These are phyloP conservation scores for Fopius arisanus DNA, from an alignment of 1,140 invertebrate species.

Conservation along the genomic window DNA sequence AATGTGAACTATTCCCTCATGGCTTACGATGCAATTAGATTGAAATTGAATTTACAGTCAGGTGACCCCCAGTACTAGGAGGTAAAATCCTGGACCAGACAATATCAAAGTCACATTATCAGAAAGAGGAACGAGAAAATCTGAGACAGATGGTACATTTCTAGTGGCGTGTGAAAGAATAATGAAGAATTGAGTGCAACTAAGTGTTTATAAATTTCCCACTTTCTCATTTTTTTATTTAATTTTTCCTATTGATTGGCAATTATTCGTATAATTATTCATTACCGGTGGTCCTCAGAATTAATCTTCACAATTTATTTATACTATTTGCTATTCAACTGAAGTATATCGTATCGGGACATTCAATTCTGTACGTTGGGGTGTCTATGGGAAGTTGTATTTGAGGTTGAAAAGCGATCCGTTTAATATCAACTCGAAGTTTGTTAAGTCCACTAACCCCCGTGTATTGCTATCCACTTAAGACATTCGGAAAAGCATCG, in stretches of 20 bases:
- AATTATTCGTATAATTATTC: no score
- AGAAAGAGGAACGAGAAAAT: background rate
- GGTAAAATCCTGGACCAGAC: background rate
- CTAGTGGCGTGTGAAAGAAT: background rate
- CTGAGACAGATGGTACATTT: background rate
- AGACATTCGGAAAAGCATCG: constrained; percentile 2
- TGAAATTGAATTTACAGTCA: constrained; percentile 16
- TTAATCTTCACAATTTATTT: background rate
- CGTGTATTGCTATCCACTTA: constrained; percentile 6
- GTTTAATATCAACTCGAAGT: constrained; percentile 1
- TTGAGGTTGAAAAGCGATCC: constrained; percentile 9
- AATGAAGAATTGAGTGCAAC: background rate
- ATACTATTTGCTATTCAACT: background rate
- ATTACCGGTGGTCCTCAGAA: no score
- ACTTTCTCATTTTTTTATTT: no score
- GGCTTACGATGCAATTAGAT: constrained; percentile 17
- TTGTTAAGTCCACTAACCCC: background rate
- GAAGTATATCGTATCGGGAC: background rate
- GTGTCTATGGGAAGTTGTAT: background rate
- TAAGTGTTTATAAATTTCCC: background rate
- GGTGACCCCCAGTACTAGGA: background rate
- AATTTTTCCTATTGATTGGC: no score
- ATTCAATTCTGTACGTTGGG: background rate
- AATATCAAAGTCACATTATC: constrained; percentile 5
- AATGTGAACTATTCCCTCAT: constrained; percentile 4